Percentiles rank a stretch among this genome's conserved stretches.
These are phyloP conservation scores for Palaemon carinicauda DNA, from an alignment of 1,140 invertebrate species.

Conservation along the genomic window DNA sequence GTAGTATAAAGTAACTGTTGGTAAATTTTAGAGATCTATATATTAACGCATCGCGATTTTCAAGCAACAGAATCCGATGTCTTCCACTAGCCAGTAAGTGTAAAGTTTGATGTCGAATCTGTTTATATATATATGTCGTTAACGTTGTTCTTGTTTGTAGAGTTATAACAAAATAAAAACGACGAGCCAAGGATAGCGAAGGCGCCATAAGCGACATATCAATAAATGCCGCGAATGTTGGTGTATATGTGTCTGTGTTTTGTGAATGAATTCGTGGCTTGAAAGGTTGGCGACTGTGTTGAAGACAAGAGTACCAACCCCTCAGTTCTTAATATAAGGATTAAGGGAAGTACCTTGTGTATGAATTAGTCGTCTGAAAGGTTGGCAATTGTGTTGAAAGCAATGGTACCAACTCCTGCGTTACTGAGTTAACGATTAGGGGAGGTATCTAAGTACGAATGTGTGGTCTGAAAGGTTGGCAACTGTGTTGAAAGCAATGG, in stretches of 20 bases:
- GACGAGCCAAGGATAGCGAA: not conserved
- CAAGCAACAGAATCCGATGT: not conserved
- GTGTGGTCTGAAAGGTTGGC: too few relatives aligned
- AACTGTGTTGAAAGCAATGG: too few relatives aligned
- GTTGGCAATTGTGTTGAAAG: too few relatives aligned
- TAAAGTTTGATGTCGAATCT: not conserved
- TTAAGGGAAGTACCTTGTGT: too few relatives aligned
- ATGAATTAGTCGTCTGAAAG: too few relatives aligned
- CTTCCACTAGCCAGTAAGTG: not conserved
- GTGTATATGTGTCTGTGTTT: not conserved
- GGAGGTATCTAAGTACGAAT: too few relatives aligned
- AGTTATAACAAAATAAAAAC: not conserved
- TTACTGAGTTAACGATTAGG: too few relatives aligned
- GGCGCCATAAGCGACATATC: not conserved
- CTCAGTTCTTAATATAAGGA: too few relatives aligned
- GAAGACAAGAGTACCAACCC: too few relatives aligned
- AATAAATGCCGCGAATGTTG: not conserved
- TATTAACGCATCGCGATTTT: not conserved
- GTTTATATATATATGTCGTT: not conserved
- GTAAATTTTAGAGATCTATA: not conserved
- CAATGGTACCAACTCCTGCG: too few relatives aligned
- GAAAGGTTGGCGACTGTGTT: too few relatives aligned
- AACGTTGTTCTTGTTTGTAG: not conserved
- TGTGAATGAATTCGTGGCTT: not conserved
- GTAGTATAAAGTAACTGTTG: not conserved